Evolutionary conservation across 2,797 vertebrate species (phyloP), one percentile per base, ranked within the genome.

Genomic region (Apogon hyalosoma): DNA sequence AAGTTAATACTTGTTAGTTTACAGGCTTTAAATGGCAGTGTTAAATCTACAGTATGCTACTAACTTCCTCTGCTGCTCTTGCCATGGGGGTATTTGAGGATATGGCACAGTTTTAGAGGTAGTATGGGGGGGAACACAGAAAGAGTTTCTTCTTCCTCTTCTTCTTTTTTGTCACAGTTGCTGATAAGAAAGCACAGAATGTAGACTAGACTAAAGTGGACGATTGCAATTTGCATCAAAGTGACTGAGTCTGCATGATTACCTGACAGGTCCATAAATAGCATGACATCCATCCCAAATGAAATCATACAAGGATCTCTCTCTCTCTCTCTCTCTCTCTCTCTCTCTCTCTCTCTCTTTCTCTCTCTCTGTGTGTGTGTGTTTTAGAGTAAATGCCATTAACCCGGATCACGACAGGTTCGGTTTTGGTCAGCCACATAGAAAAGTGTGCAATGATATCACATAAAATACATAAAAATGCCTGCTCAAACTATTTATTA

Each of bases 251-350:
- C 78, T 85, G 83, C 89, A 89, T 79, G 69, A 91, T 84, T 86
- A 80, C 82, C 85, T 90, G 91, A 88, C 69, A 65, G 78, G 63
- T 66, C 77, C 72, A 77, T 69, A 86, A 89, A 87, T 86, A 87
- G 71, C 70, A 76, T 43, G 46, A 64, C 68, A 75, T 67, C 75
- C 72, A 82, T 72, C 73, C 52, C 77, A 73, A 77, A 79, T 85
- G 39, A 86, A 84, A 83, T 84, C 63, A 76, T 52, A 41, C 59
- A 67, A 65, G 68, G 50, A 73, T 46, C 42, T 68, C 31, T 50
- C 52, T 40, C 58, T 58, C 41, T 5, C 45, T 47, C 12, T 8
- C 38, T 9, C 38, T 28, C 24, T 39, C 47, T 51, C 28, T 50
- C 18, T 11, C 9, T 75, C 38, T 67, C 11, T 40, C 33, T 58